phyloP scores from a whole-genome alignment of 2,888 invertebrate species.

The Caenorhabditis sp. region DNA sequence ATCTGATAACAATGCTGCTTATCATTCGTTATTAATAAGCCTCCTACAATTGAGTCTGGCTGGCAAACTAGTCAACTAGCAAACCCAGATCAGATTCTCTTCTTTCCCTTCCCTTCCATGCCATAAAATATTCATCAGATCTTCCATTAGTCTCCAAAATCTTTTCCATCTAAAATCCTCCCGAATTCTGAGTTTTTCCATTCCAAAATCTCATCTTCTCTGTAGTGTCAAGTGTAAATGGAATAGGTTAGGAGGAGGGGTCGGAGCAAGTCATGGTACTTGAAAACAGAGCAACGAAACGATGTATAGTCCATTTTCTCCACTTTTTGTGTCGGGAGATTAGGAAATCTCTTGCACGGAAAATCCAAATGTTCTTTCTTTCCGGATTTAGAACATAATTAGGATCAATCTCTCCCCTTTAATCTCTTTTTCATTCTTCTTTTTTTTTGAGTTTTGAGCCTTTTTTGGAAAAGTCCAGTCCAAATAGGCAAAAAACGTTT shows the following conservation, averaged over 20 bases:
- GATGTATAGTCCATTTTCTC: conserved; percentile 2
- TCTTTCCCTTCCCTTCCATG: background rate
- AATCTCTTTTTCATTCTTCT: background rate
- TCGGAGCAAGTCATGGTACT: conserved; percentile 5
- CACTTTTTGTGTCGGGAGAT: background rate
- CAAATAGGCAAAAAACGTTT: background rate
- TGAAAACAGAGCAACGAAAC: background rate
- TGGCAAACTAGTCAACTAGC: too few relatives aligned
- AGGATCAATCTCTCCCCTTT: background rate
- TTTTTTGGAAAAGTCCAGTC: background rate
- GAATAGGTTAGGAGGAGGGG: background rate
- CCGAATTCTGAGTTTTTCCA: background rate
- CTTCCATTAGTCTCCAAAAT: too few relatives aligned
- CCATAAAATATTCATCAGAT: conserved; percentile 18
- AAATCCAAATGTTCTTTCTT: background rate
- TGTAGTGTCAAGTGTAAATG: conserved; percentile 8
- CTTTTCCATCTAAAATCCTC: too few relatives aligned
- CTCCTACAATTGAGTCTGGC: conserved; percentile 44
- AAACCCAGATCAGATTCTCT: too few relatives aligned
- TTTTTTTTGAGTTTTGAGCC: background rate
- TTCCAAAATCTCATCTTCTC: background rate
- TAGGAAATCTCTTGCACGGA: background rate
- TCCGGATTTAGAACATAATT: conserved; percentile 10
- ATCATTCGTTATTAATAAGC: conserved; percentile 21
- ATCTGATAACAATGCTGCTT: conserved; percentile 19